Base-by-base conservation (phyloP, 2,113 vertebrate species). In the Nerophis lumbriciformis region DNA sequence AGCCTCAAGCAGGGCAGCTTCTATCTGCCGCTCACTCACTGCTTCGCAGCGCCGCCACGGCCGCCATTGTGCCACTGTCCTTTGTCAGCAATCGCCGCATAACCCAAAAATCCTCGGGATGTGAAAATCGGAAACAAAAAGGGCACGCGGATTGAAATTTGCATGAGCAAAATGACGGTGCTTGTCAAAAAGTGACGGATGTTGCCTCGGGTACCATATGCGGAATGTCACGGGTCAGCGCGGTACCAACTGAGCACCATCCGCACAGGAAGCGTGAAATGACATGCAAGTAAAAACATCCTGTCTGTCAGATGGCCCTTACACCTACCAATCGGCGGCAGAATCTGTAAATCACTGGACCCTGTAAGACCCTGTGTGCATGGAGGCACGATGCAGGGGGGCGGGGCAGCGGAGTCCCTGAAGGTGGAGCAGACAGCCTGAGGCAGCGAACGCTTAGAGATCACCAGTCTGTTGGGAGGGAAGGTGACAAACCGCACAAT, bases 1-100 rank as follows among this genome's bases (percentile, higher is more conserved):
- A 79, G 84, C 88, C 84, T 85, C 80, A 79, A 86, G 85, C 86
- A 57, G 73, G 72, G 75, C 72, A 52, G 56, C 73, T 76, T 62
- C 77, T 47, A 52, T 72, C 71, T 66, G 73, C 66, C 71, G 15
- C 75, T 69, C 69, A 61, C 38, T 72, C 73, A 38, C 35, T 8
- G 10, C 76, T 0, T 65, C 42, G 68, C 61, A 8, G 12, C 75
- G 1, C 65, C 48, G 68, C 61, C 69, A 50, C 70, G 59, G 5
- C 55, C 72, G 38, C 72, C 61, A 53, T 72, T 60, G 69, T 71
- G 63, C 62, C 61, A 12, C 63, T 59, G 7, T 51, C 56, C 67
- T 53, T 61, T 0, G 53, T 35, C 59, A 53, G 65, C 64, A 21
- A 53, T 15, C 12, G 44, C 70, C 21, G 61, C 57, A 5, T 42